These are phyloP conservation scores for Cinclus mexicanus DNA, from an alignment of 2,113 vertebrate species.

Conservation along the genomic window DNA sequence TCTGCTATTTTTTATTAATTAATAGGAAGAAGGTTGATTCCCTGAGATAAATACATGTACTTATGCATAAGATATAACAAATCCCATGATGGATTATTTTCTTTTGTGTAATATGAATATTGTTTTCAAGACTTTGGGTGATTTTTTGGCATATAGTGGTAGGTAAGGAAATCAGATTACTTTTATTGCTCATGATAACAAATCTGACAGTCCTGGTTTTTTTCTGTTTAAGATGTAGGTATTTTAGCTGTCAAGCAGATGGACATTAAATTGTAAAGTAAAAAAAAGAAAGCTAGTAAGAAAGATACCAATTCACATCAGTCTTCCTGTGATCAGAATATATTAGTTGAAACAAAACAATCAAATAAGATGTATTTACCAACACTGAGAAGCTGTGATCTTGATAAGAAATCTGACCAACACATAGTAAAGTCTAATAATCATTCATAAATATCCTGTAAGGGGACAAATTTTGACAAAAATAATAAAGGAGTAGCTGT, in stretches of 20 bases:
- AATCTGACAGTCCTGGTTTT: background rate
- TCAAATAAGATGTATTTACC: background rate
- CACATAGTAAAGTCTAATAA: background rate
- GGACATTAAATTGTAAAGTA: background rate
- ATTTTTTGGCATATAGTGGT: background rate
- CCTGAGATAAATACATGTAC: background rate
- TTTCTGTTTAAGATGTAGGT: background rate
- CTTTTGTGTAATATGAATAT: background rate
- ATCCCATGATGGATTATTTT: background rate
- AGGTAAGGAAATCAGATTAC: background rate
- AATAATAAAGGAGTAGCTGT: background rate
- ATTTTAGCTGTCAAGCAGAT: background rate
- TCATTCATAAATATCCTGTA: background rate
- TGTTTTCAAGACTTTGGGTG: background rate
- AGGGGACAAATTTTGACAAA: background rate
- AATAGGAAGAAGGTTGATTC: background rate
- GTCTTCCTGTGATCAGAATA: background rate
- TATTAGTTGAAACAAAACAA: background rate
- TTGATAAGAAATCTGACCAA: background rate
- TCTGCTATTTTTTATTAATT: background rate
- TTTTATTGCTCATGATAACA: background rate
- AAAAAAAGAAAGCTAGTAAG: background rate
- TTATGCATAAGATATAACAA: background rate
- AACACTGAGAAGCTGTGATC: background rate
- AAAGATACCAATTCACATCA: background rate